These are phyloP conservation scores for Gymnothorax reevesii DNA, from an alignment of 2,797 vertebrate genomes.

Conservation along the genomic window DNA sequence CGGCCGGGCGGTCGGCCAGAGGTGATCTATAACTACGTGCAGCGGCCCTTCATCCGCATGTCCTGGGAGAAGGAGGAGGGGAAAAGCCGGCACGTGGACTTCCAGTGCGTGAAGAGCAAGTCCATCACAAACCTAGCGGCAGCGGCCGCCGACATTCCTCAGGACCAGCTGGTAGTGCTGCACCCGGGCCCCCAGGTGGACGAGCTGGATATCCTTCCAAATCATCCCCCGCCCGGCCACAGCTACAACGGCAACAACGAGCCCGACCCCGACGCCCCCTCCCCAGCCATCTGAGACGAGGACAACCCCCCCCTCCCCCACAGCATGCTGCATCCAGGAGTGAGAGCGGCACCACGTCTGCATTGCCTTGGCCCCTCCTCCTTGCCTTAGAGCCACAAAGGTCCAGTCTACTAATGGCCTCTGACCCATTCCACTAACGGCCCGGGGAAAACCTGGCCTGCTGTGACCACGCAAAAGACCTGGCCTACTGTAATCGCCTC, in stretches of 20 bases:
- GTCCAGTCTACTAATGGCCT: slow-evolving; percentile 51
- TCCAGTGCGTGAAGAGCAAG: slow-evolving; percentile 97
- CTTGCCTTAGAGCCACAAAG: slow-evolving; percentile 81
- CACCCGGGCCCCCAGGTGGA: slow-evolving; percentile 93
- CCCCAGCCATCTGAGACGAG: slow-evolving; percentile 76
- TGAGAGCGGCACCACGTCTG: slow-evolving; percentile 75
- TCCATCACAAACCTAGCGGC: slow-evolving; percentile 94
- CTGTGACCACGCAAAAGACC: neutral
- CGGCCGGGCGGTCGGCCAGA: slow-evolving; percentile 90
- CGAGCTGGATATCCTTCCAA: slow-evolving; percentile 91
- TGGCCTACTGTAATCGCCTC: neutral
- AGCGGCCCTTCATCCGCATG: slow-evolving; percentile 96
- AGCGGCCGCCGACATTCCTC: slow-evolving; percentile 91
- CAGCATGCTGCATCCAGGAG: slow-evolving; percentile 78
- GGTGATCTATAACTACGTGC: slow-evolving; percentile 97
- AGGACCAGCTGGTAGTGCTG: slow-evolving; percentile 93
- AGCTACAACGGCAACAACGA: slow-evolving; percentile 83
- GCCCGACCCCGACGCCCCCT: slow-evolving; percentile 86
- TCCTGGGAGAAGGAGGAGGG: slow-evolving; percentile 99
- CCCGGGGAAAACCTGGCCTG: neutral
- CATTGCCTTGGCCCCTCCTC: slow-evolving; percentile 82
- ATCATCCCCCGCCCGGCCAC: slow-evolving; percentile 77
- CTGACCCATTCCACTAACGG: too few relatives aligned
- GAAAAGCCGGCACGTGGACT: slow-evolving; percentile 95
- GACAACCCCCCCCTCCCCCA: slow-evolving; percentile 56